Evolutionary conservation across 2,797 vertebrate species (phyloP), one percentile per base, ranked within the genome.

Genomic region (Eleutherodactylus coqui): DNA sequence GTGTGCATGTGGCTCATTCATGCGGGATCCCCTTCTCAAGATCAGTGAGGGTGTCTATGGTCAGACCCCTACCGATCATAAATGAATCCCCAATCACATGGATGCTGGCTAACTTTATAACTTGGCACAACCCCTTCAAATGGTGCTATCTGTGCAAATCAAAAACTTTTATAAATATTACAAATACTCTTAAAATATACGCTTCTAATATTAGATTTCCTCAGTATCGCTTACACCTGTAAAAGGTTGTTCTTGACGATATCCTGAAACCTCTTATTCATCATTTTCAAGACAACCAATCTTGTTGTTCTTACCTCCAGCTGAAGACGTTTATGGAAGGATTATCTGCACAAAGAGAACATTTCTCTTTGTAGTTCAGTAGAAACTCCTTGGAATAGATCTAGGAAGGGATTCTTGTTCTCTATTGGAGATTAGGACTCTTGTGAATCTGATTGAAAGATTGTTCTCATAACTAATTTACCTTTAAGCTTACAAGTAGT

Each of bases 321-420:
- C 34, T 79, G 36, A 79, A 83, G 34, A 21, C 86, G 83, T 86
- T 87, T 83, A 87, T 87, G 60, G 62, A 24, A 60, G 64, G 86
- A 83, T 83, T 79, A 83, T 51, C 29, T 5, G 9, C 21, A 75
- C 86, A 87, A 83, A 83, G 80, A 79, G 64, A 83, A 77, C 64
- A 53, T 43, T 55, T 77, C 24, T 32, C 81, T 87, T 83, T 83
- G 80, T 83, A 73, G 58, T 79, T 72, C 43, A 79, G 34, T 24
- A 79, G 80, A 83, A 83, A 87, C 75, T 83, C 49, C 29, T 78
- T 60, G 7, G 29, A 21, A 27, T 51, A 55, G 51, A 62, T 79
- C 27, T 79, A 70, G 70, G 60, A 79, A 72, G 64, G 69, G 21
- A 83, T 36, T 82, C n/a, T 75, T 76, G 43, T 69, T 86, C 64